Percentiles rank a stretch among this genome's conserved stretches.
phyloP scores from a whole-genome alignment of 2,113 vertebrate genomes.

The Ammodramus savannarum region DNA sequence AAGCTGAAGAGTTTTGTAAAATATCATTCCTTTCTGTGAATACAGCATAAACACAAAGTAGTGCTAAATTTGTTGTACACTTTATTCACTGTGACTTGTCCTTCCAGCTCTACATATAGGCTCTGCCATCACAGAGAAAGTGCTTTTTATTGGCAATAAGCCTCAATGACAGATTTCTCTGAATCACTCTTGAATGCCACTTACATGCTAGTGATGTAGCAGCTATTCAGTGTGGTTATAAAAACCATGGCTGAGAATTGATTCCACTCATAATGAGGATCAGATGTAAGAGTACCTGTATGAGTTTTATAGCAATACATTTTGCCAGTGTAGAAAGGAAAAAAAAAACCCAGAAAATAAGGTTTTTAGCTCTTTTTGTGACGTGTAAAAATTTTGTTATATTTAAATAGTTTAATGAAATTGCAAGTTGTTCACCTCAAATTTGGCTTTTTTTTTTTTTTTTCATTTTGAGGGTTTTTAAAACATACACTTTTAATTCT shows the following conservation, averaged over 20 bases:
- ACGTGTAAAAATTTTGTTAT: background rate
- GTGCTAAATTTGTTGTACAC: background rate
- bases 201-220: background rate
- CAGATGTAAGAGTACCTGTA: background rate
- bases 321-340: background rate
- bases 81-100: background rate
- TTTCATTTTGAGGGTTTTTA: background rate
- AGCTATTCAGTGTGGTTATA: background rate
- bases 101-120: background rate
- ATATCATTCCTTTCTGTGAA: background rate
- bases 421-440: background rate
- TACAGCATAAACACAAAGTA: background rate
- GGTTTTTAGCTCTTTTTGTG: background rate
- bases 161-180: background rate
- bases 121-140: background rate
- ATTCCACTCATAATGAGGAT: conserved; percentile 16
- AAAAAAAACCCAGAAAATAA: background rate
- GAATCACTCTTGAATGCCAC: background rate
- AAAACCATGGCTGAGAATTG: background rate
- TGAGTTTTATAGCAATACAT: background rate
- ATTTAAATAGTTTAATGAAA: background rate
- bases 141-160: background rate
- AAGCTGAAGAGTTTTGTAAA: background rate
- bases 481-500: background rate
- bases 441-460: background rate